Conservation (phyloP, 2,797 vertebrate species). For the Lateolabrax maculatus region DNA sequence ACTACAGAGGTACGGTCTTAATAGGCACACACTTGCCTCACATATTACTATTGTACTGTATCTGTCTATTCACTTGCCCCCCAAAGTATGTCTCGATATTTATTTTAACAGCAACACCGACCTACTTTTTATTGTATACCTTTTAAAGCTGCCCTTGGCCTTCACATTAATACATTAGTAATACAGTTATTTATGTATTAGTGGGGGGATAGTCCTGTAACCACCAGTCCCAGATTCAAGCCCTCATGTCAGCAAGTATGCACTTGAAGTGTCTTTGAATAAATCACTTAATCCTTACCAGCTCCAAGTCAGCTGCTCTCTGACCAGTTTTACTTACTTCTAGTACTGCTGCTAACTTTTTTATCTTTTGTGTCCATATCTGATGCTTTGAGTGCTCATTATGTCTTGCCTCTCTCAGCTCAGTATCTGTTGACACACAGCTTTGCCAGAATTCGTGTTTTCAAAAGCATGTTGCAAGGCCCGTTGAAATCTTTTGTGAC, state of each 20-base stretch:
- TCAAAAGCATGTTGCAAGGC: not conserved
- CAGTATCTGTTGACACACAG: not conserved
- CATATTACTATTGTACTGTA: not conserved
- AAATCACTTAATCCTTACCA: not conserved
- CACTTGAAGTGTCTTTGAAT: not conserved
- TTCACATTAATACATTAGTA: slow-evolving; percentile 17
- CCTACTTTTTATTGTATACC: not conserved
- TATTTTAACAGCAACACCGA: not conserved
- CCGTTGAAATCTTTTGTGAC: slow-evolving; percentile 3
- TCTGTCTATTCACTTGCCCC: not conserved
- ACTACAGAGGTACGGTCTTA: slow-evolving; percentile 89
- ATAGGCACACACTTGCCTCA: not conserved
- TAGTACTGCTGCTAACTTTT: too few relatives aligned
- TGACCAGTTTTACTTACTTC: not conserved
- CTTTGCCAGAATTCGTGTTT: not conserved
- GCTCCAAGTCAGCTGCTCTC: slow-evolving; percentile 7
- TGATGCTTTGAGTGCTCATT: not conserved
- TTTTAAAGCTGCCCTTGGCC: not conserved
- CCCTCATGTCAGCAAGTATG: slow-evolving; percentile 7
- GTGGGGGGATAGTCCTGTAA: slow-evolving; percentile 6
- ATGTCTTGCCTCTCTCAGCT: not conserved
- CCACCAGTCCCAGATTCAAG: not conserved
- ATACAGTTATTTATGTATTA: not conserved
- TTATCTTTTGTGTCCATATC: not conserved
- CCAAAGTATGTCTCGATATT: slow-evolving; percentile 8